These are phyloP conservation scores for Lasius fuliginosus DNA, from an alignment of 2,888 invertebrate genomes.

Conservation along the genomic window DNA sequence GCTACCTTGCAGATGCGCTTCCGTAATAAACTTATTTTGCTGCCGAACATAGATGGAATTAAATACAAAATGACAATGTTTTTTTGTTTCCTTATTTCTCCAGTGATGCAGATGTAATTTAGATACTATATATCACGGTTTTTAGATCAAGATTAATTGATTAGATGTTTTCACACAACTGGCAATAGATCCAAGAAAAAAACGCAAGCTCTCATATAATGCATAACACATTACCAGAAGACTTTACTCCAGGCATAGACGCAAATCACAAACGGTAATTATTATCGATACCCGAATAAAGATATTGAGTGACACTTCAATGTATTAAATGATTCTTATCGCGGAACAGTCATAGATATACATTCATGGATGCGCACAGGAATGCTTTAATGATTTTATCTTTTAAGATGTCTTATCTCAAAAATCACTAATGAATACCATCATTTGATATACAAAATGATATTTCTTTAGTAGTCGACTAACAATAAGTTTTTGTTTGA, in stretches of 20 bases:
- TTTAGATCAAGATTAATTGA: neutral
- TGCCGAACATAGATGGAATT: constrained; percentile 4
- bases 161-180: neutral
- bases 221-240: neutral
- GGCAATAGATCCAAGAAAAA: neutral
- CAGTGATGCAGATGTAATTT: neutral
- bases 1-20: neutral
- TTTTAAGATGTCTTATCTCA: neutral
- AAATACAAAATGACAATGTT: neutral
- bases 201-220: neutral
- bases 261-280: neutral
- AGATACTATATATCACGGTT: neutral
- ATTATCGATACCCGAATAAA: constrained; percentile 10
- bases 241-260: neutral
- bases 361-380: neutral
- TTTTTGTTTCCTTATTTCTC: neutral
- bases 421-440: neutral
- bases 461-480: neutral
- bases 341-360: neutral
- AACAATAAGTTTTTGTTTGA: neutral
- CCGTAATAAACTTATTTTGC: constrained; percentile 30
- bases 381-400: neutral
- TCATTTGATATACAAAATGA: neutral
- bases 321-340: constrained; percentile 4
- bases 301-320: neutral